Conservation (phyloP, 2,797 vertebrate genomes). For the Phrynocephalus forsythii region DNA sequence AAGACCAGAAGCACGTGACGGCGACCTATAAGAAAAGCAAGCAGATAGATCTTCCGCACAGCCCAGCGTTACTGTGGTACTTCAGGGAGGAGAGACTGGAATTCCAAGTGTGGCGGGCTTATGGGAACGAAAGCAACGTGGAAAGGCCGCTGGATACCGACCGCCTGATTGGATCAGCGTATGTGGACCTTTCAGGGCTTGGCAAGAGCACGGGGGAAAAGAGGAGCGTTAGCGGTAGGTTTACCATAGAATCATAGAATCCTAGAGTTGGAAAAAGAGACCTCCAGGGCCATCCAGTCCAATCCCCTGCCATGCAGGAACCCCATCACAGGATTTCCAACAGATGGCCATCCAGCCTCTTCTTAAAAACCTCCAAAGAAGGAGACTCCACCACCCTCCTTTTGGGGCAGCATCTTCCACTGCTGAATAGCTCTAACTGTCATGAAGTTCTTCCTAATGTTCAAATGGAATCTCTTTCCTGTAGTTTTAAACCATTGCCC, state of each 20-base stretch:
- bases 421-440: too few relatives aligned
- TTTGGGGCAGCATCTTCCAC: too few relatives aligned
- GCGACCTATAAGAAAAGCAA: slow-evolving; percentile 83
- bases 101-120: slow-evolving; percentile 92
- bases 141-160: slow-evolving; percentile 88
- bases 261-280: too few relatives aligned
- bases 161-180: slow-evolving; percentile 91
- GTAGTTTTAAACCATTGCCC: too few relatives aligned
- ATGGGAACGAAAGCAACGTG: slow-evolving; percentile 77
- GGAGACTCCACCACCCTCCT: too few relatives aligned
- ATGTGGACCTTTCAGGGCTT: slow-evolving; percentile 85
- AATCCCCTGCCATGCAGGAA: too few relatives aligned
- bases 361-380: too few relatives aligned
- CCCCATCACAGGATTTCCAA: too few relatives aligned
- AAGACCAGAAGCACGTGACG: slow-evolving; percentile 68
- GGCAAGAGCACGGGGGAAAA: slow-evolving; percentile 73
- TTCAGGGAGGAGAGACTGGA: slow-evolving; percentile 91
- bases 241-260: not conserved
- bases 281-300: too few relatives aligned
- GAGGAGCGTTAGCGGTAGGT: slow-evolving; percentile 85
- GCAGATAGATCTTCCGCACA: slow-evolving; percentile 78
- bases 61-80: slow-evolving; percentile 90
- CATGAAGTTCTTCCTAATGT: too few relatives aligned
- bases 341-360: too few relatives aligned
- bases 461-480: too few relatives aligned